Conservation (phyloP, 2,888 invertebrate species). For the Megalurothrips usitatus region DNA sequence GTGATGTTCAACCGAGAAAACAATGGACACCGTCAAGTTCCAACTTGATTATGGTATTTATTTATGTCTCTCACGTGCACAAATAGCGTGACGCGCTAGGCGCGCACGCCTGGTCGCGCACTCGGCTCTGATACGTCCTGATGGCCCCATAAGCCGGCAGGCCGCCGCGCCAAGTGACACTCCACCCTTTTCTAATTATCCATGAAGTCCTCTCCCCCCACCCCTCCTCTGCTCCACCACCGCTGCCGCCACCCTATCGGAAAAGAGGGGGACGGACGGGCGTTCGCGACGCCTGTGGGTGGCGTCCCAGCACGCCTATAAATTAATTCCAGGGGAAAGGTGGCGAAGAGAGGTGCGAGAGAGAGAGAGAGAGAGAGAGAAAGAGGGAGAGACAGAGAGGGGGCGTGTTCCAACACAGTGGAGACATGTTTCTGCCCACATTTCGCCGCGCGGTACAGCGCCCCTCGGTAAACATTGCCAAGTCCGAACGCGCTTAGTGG, state of each 20-base stretch:
- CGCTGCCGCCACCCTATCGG: background rate
- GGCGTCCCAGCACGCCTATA: background rate
- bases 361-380: background rate
- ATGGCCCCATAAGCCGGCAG: background rate
- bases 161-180: background rate
- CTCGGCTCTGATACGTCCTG: background rate
- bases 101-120: background rate
- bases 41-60: too few species aligned
- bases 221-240: background rate
- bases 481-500: too few species aligned
- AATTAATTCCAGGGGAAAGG: background rate
- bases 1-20: too few species aligned
- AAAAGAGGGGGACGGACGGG: too few species aligned
- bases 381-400: background rate
- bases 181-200: conserved; percentile 11
- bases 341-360: background rate
- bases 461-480: too few species aligned
- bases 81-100: too few species aligned
- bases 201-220: background rate
- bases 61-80: too few species aligned
- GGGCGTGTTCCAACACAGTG: background rate
- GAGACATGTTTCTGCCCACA: background rate
- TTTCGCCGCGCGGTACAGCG: too few species aligned
- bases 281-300: background rate
- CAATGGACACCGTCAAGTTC: too few species aligned